Evolutionary conservation across 2,113 vertebrate species (phyloP), one percentile per base, ranked within the genome.

Genomic region (Sebastes fasciatus): DNA sequence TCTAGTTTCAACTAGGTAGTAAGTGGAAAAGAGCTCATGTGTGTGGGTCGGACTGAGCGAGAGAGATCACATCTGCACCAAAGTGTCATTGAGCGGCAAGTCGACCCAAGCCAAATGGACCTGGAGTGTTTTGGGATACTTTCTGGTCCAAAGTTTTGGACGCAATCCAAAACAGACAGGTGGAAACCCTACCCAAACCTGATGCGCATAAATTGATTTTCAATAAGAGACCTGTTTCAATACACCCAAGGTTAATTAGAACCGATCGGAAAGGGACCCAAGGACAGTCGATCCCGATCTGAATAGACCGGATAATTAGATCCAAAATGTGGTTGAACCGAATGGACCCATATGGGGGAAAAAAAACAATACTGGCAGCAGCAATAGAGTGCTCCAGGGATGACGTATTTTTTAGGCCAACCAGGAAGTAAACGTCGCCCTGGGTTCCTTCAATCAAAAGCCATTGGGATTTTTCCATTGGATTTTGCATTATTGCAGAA

Each of bases 281-380:
- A 40, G 26, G 58, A 48, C 8, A 52, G 23, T 16, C 0, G 6
- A 23, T 40, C n/a, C 7, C 0, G 3, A 65, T 61, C 45, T 60
- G 48, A 74, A 49, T 40, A 43, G 16, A 43, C 52, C 16, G 8
- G 21, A 60, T 16, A 51, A 81, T 74, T 74, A 65, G 26, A 74
- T 65, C 17, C 1, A 23, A 57, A 58, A 45, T 23, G n/a, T 23
- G 40, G 6, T 58, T 13, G 11, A 43, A 58, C 26, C 23, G 13
- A 40, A 17, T 5, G 21, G 19, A 26, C 9, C 16, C 14, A 34
- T 40, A 19, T 23, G 0, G 16, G 16, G 14, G 48, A 21, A 57
- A 54, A 67, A 57, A 34, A 76, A 12, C 17, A n/a, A 45, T n/a
- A n/a, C 45, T 6, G 6, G 49, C 9, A 52, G 69, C 19, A 43